These are phyloP conservation scores for Girardia tigrina DNA, from an alignment of 2,888 invertebrate genomes.

Conservation along the genomic window DNA sequence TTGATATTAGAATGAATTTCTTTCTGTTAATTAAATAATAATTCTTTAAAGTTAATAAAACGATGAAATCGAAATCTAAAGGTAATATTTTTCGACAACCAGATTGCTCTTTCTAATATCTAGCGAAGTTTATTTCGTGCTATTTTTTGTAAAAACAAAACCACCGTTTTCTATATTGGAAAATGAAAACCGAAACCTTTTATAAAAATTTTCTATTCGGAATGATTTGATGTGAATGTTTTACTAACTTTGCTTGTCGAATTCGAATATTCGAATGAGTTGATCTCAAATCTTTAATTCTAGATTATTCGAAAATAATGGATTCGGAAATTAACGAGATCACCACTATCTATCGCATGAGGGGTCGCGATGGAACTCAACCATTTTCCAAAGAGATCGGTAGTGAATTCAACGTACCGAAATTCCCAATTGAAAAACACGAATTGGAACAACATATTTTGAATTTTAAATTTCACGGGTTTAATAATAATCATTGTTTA, in stretches of 20 bases:
- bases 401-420: background rate
- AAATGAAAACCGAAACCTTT: background rate
- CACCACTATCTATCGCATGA: background rate
- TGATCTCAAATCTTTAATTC: background rate
- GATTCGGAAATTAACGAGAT: background rate
- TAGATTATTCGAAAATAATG: background rate
- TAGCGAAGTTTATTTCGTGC: background rate
- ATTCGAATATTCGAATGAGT: background rate
- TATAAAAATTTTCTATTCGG: background rate
- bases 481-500: no score
- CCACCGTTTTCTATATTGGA: background rate
- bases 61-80: background rate
- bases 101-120: slow-evolving; percentile 4
- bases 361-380: background rate
- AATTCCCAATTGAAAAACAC: slow-evolving; percentile 17
- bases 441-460: background rate
- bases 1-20: background rate
- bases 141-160: background rate
- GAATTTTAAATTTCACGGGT: background rate
- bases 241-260: background rate
- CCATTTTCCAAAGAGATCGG: slow-evolving; percentile 16
- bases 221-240: slow-evolving; percentile 19
- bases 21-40: background rate
- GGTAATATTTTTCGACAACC: background rate
- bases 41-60: background rate